phyloP scores from a whole-genome alignment of 2,888 invertebrate species.

The Coenonympha arcania region DNA sequence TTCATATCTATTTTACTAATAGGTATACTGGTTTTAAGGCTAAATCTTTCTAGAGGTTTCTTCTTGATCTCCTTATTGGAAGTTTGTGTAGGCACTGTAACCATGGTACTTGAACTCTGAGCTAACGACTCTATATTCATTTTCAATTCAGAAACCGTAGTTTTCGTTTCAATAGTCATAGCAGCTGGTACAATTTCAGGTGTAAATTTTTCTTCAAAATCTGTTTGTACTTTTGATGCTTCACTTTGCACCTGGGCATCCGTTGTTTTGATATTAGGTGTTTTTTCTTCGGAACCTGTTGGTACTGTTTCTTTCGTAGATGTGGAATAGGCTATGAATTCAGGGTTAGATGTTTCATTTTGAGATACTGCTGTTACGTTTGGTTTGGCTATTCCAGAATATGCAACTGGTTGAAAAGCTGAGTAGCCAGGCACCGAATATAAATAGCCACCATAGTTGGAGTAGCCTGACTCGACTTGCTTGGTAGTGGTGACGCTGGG shows the following conservation, averaged over 20 bases:
- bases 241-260: constrained; percentile 27
- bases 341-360: constrained; percentile 35
- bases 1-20: constrained; percentile 68
- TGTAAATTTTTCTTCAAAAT: constrained; percentile 61
- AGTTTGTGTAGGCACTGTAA: constrained; percentile 39
- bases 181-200: constrained; percentile 49
- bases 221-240: constrained; percentile 40
- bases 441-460: constrained; percentile 55
- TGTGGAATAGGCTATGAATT: constrained; percentile 36
- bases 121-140: constrained; percentile 52
- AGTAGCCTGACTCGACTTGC: constrained; percentile 50
- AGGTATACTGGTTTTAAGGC: constrained; percentile 68
- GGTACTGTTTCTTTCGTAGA: constrained; percentile 31
- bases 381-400: constrained; percentile 42
- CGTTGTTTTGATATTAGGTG: constrained; percentile 28
- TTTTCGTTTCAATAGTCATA: constrained; percentile 35
- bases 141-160: constrained; percentile 41
- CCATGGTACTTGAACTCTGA: constrained; percentile 52
- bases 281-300: constrained; percentile 28
- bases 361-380: constrained; percentile 35
- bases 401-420: constrained; percentile 62
- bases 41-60: constrained; percentile 56
- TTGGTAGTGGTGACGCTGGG: constrained; percentile 58
- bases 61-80: constrained; percentile 46
- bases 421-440: constrained; percentile 67